phyloP scores from a whole-genome alignment of 1,140 invertebrate genomes.

The Eriocheir sinensis region DNA sequence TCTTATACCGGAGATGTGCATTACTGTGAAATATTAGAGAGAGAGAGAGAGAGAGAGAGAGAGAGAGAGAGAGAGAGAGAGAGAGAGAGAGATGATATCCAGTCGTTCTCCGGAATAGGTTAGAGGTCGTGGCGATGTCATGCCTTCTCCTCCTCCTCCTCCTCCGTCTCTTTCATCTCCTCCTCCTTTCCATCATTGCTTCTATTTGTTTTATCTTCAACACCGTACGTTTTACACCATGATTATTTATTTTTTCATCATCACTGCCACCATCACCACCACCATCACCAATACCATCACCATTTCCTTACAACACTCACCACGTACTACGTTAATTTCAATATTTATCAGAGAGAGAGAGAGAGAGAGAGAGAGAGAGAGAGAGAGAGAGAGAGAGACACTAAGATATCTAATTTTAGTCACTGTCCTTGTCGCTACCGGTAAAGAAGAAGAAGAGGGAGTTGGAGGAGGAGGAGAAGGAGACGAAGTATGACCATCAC shows the following conservation, averaged over 20 bases:
- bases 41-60: not conserved
- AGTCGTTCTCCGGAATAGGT: not conserved
- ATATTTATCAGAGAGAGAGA: too few species aligned
- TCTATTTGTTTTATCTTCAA: too few species aligned
- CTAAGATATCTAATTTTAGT: not conserved
- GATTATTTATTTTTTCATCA: too few species aligned
- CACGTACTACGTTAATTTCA: not conserved
- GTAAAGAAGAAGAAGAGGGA: not conserved
- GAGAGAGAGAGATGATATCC: not conserved
- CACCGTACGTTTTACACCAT: too few species aligned
- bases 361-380: not conserved
- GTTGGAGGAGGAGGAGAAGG: too few species aligned
- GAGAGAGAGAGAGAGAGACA: not conserved
- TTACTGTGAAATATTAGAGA: not conserved
- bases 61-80: conserved; percentile 27
- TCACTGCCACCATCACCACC: not conserved
- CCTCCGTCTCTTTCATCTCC: not conserved
- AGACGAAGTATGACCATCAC: not conserved
- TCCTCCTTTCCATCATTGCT: too few species aligned
- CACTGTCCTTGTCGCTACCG: not conserved
- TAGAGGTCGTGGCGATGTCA: not conserved
- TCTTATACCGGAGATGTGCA: too few species aligned
- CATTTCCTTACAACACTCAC: not conserved
- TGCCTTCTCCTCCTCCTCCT: not conserved
- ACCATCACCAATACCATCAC: not conserved